Evolutionary conservation across 2,888 invertebrate genomes (phyloP), one percentile per base, ranked within the genome.

Genomic region (Nipponacmea schrenckii): DNA sequence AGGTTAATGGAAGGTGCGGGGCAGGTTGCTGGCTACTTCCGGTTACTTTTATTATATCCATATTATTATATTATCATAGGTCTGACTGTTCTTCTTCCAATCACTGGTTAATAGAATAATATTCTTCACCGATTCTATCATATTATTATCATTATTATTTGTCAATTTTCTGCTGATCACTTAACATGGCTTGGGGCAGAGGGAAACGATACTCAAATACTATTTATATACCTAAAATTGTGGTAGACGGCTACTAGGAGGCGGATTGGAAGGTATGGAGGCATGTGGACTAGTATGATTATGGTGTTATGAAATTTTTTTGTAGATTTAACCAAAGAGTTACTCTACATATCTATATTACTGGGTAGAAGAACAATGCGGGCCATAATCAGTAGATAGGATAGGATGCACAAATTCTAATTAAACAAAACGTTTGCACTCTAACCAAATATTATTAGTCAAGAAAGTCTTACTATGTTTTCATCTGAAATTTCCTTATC

Each of bases 1-100:
- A 81, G 80, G 81, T 75, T 75, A 73, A 76, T 74, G 76, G 78
- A 74, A 74, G 83, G 83, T 83, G 83, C 77, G 74, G 83, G 83
- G 81, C 75, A 75, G 78, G 79, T 79, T 80, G 81, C 80, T 77
- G 78, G 79, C 79, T 79, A 77, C 74, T 76, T 72, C 64, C 67
- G 63, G 63, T 66, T 66, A 71, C 67, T 62, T 46, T 62, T 71
- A 27, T 62, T 56, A 56, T 56, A 56, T 56, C 56, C 56, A 56
- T 56, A 56, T 56, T 56, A 56, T 27, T 45, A 44, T 63, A 20
- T n/a, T n/a, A n/a, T 46, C 48, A 15, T 70, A 46, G 64, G 26
- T 17, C 50, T 44, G 44, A 48, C 62, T 64, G 24, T 27, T 63
- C 56, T 65, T 65, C 46, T 39, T 64, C 24, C 63, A 63, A 48